phyloP scores from a whole-genome alignment of 1,140 invertebrate genomes.

The Nylanderia fulva region DNA sequence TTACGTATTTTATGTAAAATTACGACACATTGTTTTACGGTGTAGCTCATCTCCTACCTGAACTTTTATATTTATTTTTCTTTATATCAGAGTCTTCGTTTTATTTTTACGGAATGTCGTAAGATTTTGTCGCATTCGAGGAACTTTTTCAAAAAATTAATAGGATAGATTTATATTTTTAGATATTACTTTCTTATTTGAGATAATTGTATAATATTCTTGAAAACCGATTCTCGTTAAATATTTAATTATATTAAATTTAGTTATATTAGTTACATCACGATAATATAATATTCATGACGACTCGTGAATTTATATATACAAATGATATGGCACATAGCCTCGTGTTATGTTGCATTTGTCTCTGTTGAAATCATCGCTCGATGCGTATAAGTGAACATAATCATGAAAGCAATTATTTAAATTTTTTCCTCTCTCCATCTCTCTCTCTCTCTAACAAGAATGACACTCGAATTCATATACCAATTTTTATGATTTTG shows the following conservation, averaged over 20 bases:
- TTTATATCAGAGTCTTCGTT: no score
- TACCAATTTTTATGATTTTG: constrained; percentile 4
- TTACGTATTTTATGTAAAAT: no score
- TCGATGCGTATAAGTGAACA: constrained; percentile 32
- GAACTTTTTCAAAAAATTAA: no score
- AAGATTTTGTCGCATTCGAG: background rate
- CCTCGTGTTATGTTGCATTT: constrained; percentile 18
- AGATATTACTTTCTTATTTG: no score
- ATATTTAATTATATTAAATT: background rate
- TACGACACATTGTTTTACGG: no score
- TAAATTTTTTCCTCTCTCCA: background rate
- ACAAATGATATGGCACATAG: background rate
- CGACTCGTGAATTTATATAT: background rate
- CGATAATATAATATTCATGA: constrained; percentile 24
- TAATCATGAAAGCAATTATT: constrained; percentile 4
- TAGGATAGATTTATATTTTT: no score
- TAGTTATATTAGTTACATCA: background rate
- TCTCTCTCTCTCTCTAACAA: background rate
- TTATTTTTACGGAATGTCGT: background rate
- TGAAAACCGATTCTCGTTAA: background rate
- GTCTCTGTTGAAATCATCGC: constrained; percentile 41
- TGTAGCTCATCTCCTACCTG: no score
- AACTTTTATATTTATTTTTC: no score
- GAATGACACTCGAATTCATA: background rate
- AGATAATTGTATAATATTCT: background rate